These are phyloP conservation scores for Champsocephalus esox DNA, from an alignment of 2,797 vertebrate genomes.

Conservation along the genomic window DNA sequence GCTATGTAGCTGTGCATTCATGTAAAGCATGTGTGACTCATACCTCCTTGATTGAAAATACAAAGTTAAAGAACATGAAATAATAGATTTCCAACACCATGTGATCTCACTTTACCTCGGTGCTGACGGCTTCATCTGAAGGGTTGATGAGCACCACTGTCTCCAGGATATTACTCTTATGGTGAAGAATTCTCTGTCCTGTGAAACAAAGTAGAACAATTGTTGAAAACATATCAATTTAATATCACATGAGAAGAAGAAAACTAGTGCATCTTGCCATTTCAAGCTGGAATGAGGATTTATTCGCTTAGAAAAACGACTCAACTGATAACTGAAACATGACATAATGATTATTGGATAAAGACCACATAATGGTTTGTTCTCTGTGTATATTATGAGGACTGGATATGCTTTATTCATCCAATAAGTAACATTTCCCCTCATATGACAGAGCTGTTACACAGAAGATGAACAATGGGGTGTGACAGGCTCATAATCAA, in stretches of 20 bases:
- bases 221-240: background rate
- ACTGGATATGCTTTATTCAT: background rate
- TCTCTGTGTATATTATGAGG: background rate
- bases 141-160: slow-evolving; percentile 98
- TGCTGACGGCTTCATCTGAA: slow-evolving; percentile 96
- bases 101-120: slow-evolving; percentile 84
- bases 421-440: background rate
- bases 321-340: background rate
- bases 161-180: slow-evolving; percentile 96
- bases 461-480: slow-evolving; percentile 11
- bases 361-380: background rate
- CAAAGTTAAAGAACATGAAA: slow-evolving; percentile 2
- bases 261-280: background rate
- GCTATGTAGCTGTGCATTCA: slow-evolving; percentile 13
- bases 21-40: slow-evolving; percentile 20
- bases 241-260: background rate
- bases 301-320: background rate
- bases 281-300: accelerated
- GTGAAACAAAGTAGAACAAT: slow-evolving; percentile 38
- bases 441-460: background rate
- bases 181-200: slow-evolving; percentile 99
- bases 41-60: background rate
- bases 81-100: background rate
- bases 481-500: slow-evolving; percentile 46
- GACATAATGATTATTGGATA: background rate